Evolutionary conservation across 2,113 vertebrate genomes (phyloP).

Genomic region (Oncorhynchus clarkii): DNA sequence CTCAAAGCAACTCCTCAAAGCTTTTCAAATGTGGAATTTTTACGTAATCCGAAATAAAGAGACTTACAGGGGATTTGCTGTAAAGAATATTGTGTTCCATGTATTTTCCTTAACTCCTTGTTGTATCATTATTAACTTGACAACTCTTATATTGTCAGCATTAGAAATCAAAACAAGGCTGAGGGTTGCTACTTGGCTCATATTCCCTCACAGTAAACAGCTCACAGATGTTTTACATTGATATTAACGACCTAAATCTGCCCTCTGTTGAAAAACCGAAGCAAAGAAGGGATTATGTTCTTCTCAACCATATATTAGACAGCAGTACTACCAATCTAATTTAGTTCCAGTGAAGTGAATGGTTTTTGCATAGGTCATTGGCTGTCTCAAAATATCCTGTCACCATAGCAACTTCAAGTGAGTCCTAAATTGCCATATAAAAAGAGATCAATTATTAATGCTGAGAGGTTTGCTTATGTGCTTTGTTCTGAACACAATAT

Average conservation of each 20-base stretch:
- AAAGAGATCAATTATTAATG: conserved; percentile 66
- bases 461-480: conserved; percentile 42
- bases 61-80: conserved; percentile 56
- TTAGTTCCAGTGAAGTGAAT: conserved; percentile 64
- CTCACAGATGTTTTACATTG: conserved; percentile 72
- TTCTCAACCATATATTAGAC: conserved; percentile 65
- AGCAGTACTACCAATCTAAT: conserved; percentile 63
- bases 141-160: conserved; percentile 63
- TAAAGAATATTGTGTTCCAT: conserved; percentile 11
- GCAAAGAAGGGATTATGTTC: conserved; percentile 57
- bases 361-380: conserved; percentile 71
- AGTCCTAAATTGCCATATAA: conserved; percentile 65
- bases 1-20: conserved; percentile 63
- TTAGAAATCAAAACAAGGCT: conserved; percentile 68
- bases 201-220: conserved; percentile 55
- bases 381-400: conserved; percentile 68
- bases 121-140: conserved; percentile 48
- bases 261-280: conserved; percentile 57
- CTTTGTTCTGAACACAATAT: conserved; percentile 42
- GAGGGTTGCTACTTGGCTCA: conserved; percentile 54
- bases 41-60: conserved; percentile 62
- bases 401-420: conserved; percentile 70
- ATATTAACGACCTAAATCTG: conserved; percentile 72
- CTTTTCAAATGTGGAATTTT: conserved; percentile 63
- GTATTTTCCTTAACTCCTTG: conserved; percentile 38